Conservation (phyloP, 2,888 invertebrate genomes). For the Leptinotarsa juncta region DNA sequence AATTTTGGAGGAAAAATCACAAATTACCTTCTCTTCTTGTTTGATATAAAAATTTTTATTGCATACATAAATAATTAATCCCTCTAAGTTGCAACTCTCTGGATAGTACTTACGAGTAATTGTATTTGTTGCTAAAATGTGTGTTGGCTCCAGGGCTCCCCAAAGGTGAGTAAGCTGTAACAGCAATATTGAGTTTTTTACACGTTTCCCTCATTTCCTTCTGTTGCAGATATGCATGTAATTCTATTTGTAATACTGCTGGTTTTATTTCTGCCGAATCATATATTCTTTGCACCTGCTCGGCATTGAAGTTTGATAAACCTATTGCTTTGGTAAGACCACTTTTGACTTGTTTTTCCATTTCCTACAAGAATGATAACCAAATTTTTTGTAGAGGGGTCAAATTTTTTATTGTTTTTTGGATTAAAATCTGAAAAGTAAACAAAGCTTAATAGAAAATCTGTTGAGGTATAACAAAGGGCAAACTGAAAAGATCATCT, state of each 20-base stretch:
- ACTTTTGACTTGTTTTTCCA: constrained; percentile 75
- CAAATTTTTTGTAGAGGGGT: not conserved
- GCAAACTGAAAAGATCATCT: no score
- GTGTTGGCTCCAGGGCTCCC: constrained; percentile 78
- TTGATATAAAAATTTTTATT: no score
- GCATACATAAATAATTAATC: no score
- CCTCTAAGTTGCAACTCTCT: not conserved
- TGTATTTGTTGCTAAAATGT: constrained; percentile 73
- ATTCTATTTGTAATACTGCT: constrained; percentile 79
- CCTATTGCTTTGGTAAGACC: constrained; percentile 80
- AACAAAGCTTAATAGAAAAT: no score
- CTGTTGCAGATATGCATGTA: constrained; percentile 84
- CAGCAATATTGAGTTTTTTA: constrained; percentile 70
- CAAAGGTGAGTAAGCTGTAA: constrained; percentile 79
- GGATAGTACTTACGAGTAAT: constrained; percentile 68
- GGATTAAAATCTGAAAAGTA: no score
- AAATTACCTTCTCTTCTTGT: no score
- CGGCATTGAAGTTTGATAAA: constrained; percentile 81
- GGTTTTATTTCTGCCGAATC: constrained; percentile 74
- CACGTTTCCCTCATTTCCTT: constrained; percentile 73
- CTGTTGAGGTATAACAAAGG: no score
- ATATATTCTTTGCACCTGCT: constrained; percentile 75
- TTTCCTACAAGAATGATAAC: constrained; percentile 66
- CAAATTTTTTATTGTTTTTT: no score
- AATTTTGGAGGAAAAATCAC: no score